Conservation (phyloP, 2,113 vertebrate genomes). For the Dicerorhinus sumatrensis region DNA sequence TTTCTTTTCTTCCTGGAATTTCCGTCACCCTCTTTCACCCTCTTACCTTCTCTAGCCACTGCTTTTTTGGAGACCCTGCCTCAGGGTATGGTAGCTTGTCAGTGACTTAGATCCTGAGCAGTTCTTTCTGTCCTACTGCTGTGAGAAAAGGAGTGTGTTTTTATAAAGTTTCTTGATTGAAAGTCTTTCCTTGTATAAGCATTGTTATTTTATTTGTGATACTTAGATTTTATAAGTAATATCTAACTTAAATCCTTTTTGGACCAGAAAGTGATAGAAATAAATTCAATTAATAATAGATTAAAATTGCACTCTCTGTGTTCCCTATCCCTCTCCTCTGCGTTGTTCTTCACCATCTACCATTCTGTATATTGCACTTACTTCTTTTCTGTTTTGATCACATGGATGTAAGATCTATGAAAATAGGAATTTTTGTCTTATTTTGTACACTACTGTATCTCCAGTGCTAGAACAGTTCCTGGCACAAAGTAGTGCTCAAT, state of each 20-base stretch:
- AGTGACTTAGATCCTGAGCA: not conserved
- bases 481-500: not conserved
- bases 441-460: not conserved
- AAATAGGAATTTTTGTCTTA: not conserved
- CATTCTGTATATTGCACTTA: not conserved
- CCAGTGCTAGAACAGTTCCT: not conserved
- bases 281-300: not conserved
- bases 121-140: not conserved
- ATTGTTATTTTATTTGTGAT: slow-evolving; percentile 34
- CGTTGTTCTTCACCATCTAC: not conserved
- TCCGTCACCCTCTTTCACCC: not conserved
- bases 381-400: not conserved
- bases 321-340: not conserved
- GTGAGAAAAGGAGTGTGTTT: slow-evolving; percentile 8
- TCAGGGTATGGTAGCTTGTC: not conserved
- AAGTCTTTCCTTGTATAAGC: not conserved
- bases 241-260: not conserved
- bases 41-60: not conserved
- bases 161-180: not conserved
- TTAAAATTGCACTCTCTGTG: not conserved
- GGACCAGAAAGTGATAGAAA: not conserved
- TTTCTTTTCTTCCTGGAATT: not conserved
- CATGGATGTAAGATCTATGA: not conserved
- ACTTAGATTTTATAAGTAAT: not conserved
- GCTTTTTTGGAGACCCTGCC: not conserved